A percentile compares a stretch with the other conserved stretches of the same genome.
Conservation (phyloP, 1,140 invertebrate species). For the Magallana angulata region DNA sequence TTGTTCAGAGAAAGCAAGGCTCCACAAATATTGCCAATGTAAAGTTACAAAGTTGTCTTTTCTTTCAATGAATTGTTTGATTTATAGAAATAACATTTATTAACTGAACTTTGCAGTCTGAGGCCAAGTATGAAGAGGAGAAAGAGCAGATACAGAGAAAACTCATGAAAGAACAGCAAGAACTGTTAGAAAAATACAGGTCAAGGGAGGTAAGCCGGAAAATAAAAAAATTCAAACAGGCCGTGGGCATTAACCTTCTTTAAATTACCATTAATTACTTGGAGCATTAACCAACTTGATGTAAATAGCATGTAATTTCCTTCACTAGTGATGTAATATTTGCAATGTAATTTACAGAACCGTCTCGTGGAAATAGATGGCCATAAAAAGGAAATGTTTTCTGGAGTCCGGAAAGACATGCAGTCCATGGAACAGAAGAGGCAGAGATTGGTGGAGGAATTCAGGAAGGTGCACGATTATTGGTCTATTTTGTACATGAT, state of each 20-base stretch:
- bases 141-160: slow-evolving; percentile 69
- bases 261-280: background rate
- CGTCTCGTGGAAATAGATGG: slow-evolving; percentile 74
- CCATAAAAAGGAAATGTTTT: slow-evolving; percentile 75
- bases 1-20: too few relatives aligned
- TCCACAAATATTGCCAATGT: too few relatives aligned
- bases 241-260: background rate
- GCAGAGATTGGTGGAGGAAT: slow-evolving; percentile 67
- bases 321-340: background rate
- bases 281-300: background rate
- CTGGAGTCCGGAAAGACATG: slow-evolving; percentile 70
- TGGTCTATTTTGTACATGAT: background rate
- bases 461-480: slow-evolving; percentile 68
- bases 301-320: background rate
- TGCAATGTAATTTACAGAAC: slow-evolving; percentile 63
- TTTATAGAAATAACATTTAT: too few relatives aligned
- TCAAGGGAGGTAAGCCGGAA: slow-evolving; percentile 69
- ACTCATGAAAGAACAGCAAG: slow-evolving; percentile 70
- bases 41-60: background rate
- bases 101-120: slow-evolving; percentile 65
- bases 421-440: slow-evolving; percentile 69
- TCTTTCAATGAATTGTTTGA: background rate
- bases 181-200: slow-evolving; percentile 72
- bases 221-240: background rate
- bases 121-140: slow-evolving; percentile 76